phyloP scores from a whole-genome alignment of 2,797 vertebrate species.

The Chelmon rostratus region DNA sequence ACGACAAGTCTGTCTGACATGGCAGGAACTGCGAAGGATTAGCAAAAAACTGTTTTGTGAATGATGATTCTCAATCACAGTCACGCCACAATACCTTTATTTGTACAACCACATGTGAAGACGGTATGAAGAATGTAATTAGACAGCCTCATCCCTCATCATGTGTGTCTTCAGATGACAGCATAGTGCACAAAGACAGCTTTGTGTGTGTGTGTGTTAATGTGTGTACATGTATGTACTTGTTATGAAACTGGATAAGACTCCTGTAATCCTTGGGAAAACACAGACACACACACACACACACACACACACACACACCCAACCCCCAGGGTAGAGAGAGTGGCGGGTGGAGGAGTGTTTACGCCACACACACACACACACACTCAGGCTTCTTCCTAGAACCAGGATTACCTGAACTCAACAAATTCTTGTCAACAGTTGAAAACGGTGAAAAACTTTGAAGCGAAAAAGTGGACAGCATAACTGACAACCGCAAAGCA shows the following conservation, averaged over 20 bases:
- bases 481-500: neutral
- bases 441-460: neutral
- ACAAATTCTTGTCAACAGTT: slow-evolving; percentile 15
- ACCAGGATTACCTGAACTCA: slow-evolving; percentile 23
- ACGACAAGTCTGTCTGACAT: slow-evolving; percentile 22
- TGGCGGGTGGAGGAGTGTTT: slow-evolving; percentile 12
- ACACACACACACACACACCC: no score
- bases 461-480: neutral
- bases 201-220: slow-evolving; percentile 38
- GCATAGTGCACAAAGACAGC: slow-evolving; percentile 30
- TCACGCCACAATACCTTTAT: slow-evolving; percentile 7
- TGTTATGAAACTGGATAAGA: slow-evolving; percentile 75
- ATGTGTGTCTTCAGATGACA: slow-evolving; percentile 51
- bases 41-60: slow-evolving; percentile 12
- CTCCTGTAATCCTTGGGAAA: slow-evolving; percentile 68
- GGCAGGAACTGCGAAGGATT: neutral
- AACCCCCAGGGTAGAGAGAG: slow-evolving; percentile 12
- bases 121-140: slow-evolving; percentile 18
- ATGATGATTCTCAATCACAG: slow-evolving; percentile 30
- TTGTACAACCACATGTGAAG: slow-evolving; percentile 12
- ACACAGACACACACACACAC: slow-evolving; percentile 58
- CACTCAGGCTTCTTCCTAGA: slow-evolving; percentile 15
- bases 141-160: slow-evolving; percentile 30
- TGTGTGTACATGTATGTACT: slow-evolving; percentile 67
- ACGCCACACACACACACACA: slow-evolving; percentile 21